phyloP scores from a whole-genome alignment of 2,888 invertebrate genomes.

The Orthonevra nobilis region DNA sequence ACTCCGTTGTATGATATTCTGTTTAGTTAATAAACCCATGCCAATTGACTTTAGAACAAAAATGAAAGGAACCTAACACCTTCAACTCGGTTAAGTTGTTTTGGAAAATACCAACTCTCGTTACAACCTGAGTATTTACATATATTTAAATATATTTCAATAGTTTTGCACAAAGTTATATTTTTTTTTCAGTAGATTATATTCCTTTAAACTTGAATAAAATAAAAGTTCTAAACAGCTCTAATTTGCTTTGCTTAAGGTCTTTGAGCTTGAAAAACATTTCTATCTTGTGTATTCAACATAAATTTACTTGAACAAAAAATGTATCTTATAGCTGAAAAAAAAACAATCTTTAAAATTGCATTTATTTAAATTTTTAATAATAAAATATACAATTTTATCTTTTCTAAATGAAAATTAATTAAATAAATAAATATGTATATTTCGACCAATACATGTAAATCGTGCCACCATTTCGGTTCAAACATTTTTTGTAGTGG shows the following conservation, averaged over 20 bases:
- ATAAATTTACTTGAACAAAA: slow-evolving; percentile 8
- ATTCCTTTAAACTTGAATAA: neutral
- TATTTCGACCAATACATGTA: slow-evolving; percentile 66
- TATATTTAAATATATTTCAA: slow-evolving; percentile 10
- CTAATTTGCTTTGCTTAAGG: no score
- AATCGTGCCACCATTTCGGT: slow-evolving; percentile 66
- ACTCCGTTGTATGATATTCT: neutral
- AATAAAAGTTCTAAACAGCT: neutral
- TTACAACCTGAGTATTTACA: slow-evolving; percentile 3
- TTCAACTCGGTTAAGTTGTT: neutral
- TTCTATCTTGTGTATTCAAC: neutral
- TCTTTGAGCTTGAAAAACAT: no score
- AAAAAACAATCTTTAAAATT: slow-evolving; percentile 58
- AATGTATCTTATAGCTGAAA: slow-evolving; percentile 37
- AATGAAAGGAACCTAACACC: no score
- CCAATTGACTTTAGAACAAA: no score
- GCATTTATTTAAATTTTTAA: slow-evolving; percentile 59
- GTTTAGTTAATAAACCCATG: neutral
- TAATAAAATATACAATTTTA: slow-evolving; percentile 30
- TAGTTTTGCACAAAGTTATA: slow-evolving; percentile 45
- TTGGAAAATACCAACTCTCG: neutral
- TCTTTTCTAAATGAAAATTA: slow-evolving; percentile 13
- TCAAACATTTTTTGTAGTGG: slow-evolving; percentile 62
- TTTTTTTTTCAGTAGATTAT: slow-evolving; percentile 1
- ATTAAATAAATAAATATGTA: slow-evolving; percentile 14